These are phyloP conservation scores for Holcopasites calliopsidis DNA, from an alignment of 1,140 invertebrate genomes.

Conservation along the genomic window DNA sequence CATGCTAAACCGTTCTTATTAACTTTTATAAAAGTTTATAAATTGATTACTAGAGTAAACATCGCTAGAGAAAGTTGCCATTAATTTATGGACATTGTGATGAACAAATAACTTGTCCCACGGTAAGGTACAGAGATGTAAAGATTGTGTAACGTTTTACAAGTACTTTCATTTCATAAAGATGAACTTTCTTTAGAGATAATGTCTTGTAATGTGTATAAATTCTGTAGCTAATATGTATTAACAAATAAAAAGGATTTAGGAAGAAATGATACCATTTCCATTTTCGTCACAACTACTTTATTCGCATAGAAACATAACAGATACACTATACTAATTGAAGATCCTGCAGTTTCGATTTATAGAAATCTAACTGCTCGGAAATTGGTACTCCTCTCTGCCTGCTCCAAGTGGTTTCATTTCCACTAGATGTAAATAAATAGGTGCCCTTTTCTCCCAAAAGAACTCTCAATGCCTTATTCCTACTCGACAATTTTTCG, in stretches of 20 bases:
- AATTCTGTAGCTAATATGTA: constrained; percentile 25
- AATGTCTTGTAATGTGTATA: constrained; percentile 39
- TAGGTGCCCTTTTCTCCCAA: constrained; percentile 82
- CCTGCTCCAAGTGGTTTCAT: constrained; percentile 84
- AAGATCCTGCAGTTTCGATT: constrained; percentile 59
- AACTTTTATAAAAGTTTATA: constrained; percentile 43
- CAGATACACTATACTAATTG: not conserved
- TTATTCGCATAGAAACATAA: not conserved
- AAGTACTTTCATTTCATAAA: constrained; percentile 32
- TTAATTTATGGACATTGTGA: constrained; percentile 27
- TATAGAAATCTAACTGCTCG: constrained; percentile 84
- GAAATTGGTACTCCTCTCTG: constrained; percentile 83
- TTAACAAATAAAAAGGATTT: constrained; percentile 18
- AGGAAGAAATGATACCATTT: not conserved
- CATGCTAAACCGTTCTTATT: constrained; percentile 18
- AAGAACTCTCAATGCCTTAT: constrained; percentile 85
- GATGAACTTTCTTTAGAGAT: constrained; percentile 6
- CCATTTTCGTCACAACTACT: not conserved
- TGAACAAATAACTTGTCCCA: not conserved
- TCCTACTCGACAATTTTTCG: constrained; percentile 85
- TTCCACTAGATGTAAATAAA: constrained; percentile 84
- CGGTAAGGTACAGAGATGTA: not conserved
- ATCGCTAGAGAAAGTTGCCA: constrained; percentile 9
- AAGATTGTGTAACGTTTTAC: constrained; percentile 42
- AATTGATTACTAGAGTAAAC: constrained; percentile 22